Conservation (phyloP, 2,888 invertebrate species). For the Papilio gigon region DNA sequence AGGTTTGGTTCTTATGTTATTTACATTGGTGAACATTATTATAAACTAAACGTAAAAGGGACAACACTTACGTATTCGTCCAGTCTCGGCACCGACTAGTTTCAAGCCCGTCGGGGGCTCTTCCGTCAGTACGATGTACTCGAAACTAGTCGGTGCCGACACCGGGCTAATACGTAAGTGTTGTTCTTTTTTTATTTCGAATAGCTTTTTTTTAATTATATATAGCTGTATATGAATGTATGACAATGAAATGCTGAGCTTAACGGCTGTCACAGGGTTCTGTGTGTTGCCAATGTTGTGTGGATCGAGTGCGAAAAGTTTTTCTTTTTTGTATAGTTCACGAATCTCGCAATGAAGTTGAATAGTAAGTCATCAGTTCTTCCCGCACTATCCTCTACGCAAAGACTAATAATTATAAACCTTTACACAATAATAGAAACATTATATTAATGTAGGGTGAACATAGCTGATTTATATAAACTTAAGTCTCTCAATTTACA, state of each 20-base stretch:
- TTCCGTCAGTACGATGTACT: too few species aligned
- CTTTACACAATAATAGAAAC: neutral
- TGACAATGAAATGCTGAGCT: constrained; percentile 45
- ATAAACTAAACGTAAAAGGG: too few species aligned
- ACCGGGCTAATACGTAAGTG: too few species aligned
- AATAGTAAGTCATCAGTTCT: constrained; percentile 61
- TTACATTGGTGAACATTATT: too few species aligned
- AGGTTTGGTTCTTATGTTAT: neutral
- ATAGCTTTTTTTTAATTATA: neutral
- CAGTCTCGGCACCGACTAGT: too few species aligned
- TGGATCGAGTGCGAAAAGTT: constrained; percentile 48
- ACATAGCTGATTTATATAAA: too few species aligned
- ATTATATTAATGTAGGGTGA: too few species aligned
- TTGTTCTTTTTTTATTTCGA: too few species aligned
- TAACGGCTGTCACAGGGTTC: constrained; percentile 47
- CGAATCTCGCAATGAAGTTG: neutral
- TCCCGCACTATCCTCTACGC: constrained; percentile 49
- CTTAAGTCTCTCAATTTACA: too few species aligned
- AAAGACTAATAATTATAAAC: neutral
- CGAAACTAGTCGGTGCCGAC: too few species aligned
- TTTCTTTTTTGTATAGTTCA: constrained; percentile 24
- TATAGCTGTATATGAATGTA: constrained; percentile 14
- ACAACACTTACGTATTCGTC: too few species aligned
- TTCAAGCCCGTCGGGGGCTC: too few species aligned
- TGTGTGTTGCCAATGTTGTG: constrained; percentile 45